Evolutionary conservation across 2,888 invertebrate species (phyloP), one percentile per base, ranked within the genome.

Genomic region (Dynastes grantii): DNA sequence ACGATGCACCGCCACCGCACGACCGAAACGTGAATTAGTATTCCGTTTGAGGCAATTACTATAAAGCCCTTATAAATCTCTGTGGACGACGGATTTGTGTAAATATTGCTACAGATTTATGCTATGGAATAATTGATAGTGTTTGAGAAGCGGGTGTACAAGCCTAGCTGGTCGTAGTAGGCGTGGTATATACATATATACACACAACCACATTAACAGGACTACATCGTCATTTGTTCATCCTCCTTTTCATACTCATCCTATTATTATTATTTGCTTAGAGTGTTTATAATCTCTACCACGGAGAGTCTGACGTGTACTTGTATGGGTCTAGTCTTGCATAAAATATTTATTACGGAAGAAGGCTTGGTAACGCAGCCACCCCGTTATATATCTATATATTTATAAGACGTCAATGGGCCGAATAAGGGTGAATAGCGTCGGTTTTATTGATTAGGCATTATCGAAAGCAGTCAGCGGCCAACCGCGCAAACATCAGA

Each of bases 41-140:
- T 80, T 82, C 80, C 80, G 80, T 80, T 81, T 78, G 80, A 80
- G 79, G 78, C 81, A 81, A 81, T 80, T 82, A 81, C 71, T 73
- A 73, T 51, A 53, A 64, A 78, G 73, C 78, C 63, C 22, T 70
- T 73, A 78, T 73, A 63, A 80, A 82, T 83, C 84, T 84, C 83
- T 68, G 78, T 79, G 84, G 85, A 81, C 75, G 71, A 80, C 73
- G 82, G 85, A 85, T 85, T 85, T 83, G 81, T 82, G 83, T 83
- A 85, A 85, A 85, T 84, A 84, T 84, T 81, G 82, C 82, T 79
- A 22, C 79, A 84, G 84, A 85, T 85, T 85, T 85, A 82, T 81
- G 71, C 82, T 83, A 81, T 84, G 82, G 83, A 85, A 86, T 85
- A 87, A 86, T 85, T 87, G 85, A 87, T 87, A 84, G 83, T 83